phyloP scores from a whole-genome alignment of 2,797 vertebrate genomes.

The Lithobates pipiens region DNA sequence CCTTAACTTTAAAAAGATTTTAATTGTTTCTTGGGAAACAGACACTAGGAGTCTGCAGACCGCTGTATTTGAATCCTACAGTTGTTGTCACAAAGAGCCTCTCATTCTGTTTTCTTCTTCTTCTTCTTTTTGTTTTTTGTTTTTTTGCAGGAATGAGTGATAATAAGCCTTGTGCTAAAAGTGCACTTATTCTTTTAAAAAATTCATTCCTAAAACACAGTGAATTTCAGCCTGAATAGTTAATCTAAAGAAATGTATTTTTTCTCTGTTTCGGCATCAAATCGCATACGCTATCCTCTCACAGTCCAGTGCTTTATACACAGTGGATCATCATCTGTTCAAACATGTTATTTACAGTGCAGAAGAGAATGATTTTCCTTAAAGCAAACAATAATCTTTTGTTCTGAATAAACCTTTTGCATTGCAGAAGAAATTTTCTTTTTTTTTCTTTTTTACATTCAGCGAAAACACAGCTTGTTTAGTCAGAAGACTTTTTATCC shows the following conservation, averaged over 20 bases:
- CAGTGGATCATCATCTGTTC: constrained; percentile 35
- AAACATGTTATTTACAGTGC: constrained; percentile 47
- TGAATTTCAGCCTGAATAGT: not conserved
- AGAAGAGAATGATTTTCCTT: constrained; percentile 15
- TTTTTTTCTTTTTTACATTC: constrained; percentile 7
- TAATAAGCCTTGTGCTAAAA: too few relatives aligned
- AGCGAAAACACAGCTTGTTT: not conserved
- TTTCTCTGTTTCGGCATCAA: constrained; percentile 22
- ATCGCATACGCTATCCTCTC: constrained; percentile 26
- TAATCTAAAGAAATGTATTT: constrained; percentile 12
- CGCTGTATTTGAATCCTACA: too few relatives aligned
- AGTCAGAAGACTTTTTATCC: not conserved
- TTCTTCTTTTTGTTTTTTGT: too few relatives aligned
- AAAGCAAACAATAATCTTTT: constrained; percentile 44
- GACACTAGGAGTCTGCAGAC: too few relatives aligned
- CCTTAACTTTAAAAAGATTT: too few relatives aligned
- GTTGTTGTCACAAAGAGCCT: too few relatives aligned
- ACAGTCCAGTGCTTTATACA: constrained; percentile 30
- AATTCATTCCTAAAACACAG: not conserved
- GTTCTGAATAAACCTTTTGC: constrained; percentile 37
- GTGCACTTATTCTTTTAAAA: not conserved
- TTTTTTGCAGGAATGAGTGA: too few relatives aligned
- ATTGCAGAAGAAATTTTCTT: not conserved
- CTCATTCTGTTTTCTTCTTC: too few relatives aligned
- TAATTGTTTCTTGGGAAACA: too few relatives aligned